Percentiles rank a stretch among this genome's conserved stretches.
Conservation (phyloP, 2,113 vertebrate genomes). For the Gymnarchus niloticus region DNA sequence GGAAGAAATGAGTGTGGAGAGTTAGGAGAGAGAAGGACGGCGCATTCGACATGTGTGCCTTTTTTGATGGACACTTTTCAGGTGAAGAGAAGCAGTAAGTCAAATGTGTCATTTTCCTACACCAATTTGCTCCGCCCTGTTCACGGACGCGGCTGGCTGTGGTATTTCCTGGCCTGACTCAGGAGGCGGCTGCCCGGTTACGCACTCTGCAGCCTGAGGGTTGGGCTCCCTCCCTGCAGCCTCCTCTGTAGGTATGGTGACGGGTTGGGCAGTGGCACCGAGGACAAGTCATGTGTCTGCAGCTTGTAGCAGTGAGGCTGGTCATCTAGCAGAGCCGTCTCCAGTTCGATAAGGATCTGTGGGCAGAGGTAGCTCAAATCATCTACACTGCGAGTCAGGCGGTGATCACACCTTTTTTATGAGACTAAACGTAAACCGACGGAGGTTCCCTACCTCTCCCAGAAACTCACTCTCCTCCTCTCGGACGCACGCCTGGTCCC, state of each 20-base stretch:
- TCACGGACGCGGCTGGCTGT: neutral
- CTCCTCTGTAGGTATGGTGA: slow-evolving; percentile 82
- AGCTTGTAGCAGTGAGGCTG: slow-evolving; percentile 97
- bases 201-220: slow-evolving; percentile 85
- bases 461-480: slow-evolving; percentile 97
- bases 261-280: slow-evolving; percentile 77
- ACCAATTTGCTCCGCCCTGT: no score
- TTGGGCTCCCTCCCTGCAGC: slow-evolving; percentile 77
- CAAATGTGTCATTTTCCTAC: no score
- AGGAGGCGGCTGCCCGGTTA: slow-evolving; percentile 14
- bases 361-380: neutral
- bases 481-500: slow-evolving; percentile 89
- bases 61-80: neutral
- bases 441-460: slow-evolving; percentile 74
- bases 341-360: slow-evolving; percentile 90
- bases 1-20: slow-evolving; percentile 61
- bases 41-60: slow-evolving; percentile 14
- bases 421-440: neutral
- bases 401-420: neutral
- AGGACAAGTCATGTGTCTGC: slow-evolving; percentile 82
- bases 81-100: no score
- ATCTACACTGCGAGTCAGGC: neutral
- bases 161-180: no score
- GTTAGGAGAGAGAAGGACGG: slow-evolving; percentile 50
- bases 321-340: slow-evolving; percentile 88